Evolutionary conservation across 2,888 invertebrate genomes (phyloP).

Genomic region (Volucella zonaria): DNA sequence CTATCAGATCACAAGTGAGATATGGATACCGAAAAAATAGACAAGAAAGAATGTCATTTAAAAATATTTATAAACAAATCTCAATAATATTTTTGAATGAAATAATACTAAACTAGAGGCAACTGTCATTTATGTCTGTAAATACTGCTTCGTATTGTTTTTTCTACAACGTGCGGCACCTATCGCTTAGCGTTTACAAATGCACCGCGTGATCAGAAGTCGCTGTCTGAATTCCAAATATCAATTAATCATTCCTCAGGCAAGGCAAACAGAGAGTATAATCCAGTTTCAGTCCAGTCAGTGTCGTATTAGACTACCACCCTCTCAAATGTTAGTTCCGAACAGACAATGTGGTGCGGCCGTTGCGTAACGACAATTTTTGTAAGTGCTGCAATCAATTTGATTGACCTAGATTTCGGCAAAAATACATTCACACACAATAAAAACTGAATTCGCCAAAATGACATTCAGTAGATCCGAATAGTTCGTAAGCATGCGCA

Average conservation of each 20-base stretch:
- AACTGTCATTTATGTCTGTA: constrained; percentile 34
- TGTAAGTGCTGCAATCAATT: constrained; percentile 51
- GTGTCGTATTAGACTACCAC: constrained; percentile 22
- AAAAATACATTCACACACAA: constrained; percentile 19
- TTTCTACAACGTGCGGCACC: constrained; percentile 21
- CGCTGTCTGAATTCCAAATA: constrained; percentile 54
- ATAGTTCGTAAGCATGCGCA: constrained; percentile 17
- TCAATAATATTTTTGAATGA: constrained; percentile 1
- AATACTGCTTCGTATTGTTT: constrained; percentile 5
- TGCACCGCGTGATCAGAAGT: constrained; percentile 34
- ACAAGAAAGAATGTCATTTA: too few relatives aligned
- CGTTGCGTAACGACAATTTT: constrained; percentile 53
- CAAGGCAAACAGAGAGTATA: constrained; percentile 18
- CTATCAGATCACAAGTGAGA: too few relatives aligned
- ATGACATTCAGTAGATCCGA: constrained; percentile 36
- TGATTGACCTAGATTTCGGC: constrained; percentile 62
- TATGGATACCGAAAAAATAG: too few relatives aligned
- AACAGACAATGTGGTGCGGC: constrained; percentile 48
- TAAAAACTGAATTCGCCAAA: constrained; percentile 48
- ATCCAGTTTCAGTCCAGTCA: constrained; percentile 19
- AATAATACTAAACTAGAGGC: not conserved
- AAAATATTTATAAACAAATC: not conserved
- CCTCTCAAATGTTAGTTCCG: constrained; percentile 40
- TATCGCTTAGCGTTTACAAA: constrained; percentile 42
- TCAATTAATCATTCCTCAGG: constrained; percentile 52